These are phyloP conservation scores for Thunnus thynnus DNA, from an alignment of 2,113 vertebrate species.

Conservation along the genomic window DNA sequence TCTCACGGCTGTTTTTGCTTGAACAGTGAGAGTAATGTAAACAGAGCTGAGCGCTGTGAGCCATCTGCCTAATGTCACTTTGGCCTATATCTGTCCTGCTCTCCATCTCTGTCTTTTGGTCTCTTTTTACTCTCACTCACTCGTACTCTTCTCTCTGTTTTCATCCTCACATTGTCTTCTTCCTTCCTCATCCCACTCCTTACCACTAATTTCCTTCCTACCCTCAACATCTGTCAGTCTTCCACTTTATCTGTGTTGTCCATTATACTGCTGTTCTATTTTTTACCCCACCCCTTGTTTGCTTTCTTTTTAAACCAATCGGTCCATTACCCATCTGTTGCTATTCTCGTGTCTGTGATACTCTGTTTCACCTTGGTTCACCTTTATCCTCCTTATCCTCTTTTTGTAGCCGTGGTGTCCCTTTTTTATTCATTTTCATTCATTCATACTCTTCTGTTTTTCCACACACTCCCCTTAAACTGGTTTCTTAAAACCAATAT, in stretches of 20 bases:
- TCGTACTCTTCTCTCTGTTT: constrained; percentile 25
- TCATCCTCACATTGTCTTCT: constrained; percentile 58
- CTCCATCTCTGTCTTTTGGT: constrained; percentile 19
- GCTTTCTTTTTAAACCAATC: constrained; percentile 48
- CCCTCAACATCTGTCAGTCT: constrained; percentile 58
- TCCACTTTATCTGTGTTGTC: constrained; percentile 64
- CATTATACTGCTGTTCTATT: constrained; percentile 45
- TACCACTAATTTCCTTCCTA: constrained; percentile 61
- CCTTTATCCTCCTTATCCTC: constrained; percentile 6
- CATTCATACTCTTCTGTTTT: background rate
- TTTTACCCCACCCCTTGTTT: constrained; percentile 45
- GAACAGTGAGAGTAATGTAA: constrained; percentile 85
- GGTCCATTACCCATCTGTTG: constrained; percentile 52
- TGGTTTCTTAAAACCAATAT: background rate
- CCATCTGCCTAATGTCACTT: constrained; percentile 86
- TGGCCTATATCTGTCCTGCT: constrained; percentile 73
- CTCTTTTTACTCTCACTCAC: constrained; percentile 8
- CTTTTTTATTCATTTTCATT: background rate
- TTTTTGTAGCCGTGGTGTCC: background rate
- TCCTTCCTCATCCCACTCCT: constrained; percentile 51
- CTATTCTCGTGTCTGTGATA: constrained; percentile 45
- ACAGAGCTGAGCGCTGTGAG: constrained; percentile 80
- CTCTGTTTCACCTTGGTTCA: constrained; percentile 21
- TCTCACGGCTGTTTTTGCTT: constrained; percentile 80
- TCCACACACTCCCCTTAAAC: background rate